Evolutionary conservation across 2,797 vertebrate species (phyloP).

Genomic region (Propithecus perrieri): DNA sequence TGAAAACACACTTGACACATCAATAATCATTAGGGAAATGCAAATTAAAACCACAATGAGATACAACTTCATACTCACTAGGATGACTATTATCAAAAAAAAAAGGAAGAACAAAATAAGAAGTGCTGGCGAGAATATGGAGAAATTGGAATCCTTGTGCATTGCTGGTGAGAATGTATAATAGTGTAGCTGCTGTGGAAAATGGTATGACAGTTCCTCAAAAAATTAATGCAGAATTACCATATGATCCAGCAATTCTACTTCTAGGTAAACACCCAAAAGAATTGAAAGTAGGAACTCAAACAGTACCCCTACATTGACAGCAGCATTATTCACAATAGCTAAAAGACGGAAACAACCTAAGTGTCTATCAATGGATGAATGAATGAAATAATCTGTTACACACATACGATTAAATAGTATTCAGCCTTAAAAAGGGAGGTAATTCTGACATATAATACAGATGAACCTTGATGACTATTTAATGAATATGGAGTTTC

Average conservation of each 20-base stretch:
- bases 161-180: background rate
- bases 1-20: background rate
- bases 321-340: background rate
- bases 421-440: slow-evolving; percentile 8
- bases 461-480: background rate
- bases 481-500: background rate
- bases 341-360: background rate
- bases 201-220: background rate
- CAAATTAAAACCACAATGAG: background rate
- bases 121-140: background rate
- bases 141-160: background rate
- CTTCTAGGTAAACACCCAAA: background rate
- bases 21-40: background rate
- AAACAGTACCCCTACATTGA: background rate
- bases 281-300: background rate
- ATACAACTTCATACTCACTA: background rate
- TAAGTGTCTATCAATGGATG: background rate
- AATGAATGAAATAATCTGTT: background rate
- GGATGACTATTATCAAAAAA: background rate
- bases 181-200: background rate
- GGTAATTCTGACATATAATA: background rate
- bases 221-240: background rate
- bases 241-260: background rate
- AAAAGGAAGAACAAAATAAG: background rate
- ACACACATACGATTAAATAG: background rate